Conservation (phyloP, 2,888 invertebrate genomes). For the Drosophila picticornis region DNA sequence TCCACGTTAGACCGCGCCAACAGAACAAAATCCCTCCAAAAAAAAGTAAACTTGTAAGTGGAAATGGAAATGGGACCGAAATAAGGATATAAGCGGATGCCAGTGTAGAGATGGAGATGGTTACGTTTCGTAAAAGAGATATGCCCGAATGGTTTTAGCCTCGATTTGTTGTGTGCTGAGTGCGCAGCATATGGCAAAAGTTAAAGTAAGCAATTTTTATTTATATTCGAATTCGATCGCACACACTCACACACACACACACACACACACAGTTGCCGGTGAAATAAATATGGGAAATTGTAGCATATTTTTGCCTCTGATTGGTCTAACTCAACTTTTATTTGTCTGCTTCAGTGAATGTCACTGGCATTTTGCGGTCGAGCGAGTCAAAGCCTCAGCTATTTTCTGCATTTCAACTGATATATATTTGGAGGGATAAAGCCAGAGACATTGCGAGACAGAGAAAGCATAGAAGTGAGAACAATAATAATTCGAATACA, state of each 20-base stretch:
- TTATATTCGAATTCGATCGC: conserved; percentile 59
- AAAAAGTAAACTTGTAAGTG: conserved; percentile 16
- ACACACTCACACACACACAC: conserved; percentile 12
- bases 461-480: not conserved
- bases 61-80: conserved; percentile 29
- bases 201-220: conserved; percentile 78
- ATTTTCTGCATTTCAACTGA: conserved; percentile 50
- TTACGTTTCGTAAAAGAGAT: conserved; percentile 53
- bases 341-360: conserved; percentile 78
- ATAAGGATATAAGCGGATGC: conserved; percentile 12
- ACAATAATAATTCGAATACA: not conserved
- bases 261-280: conserved; percentile 16
- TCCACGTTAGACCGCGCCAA: conserved; percentile 64
- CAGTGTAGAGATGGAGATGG: conserved; percentile 29
- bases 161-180: conserved; percentile 61
- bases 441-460: not conserved
- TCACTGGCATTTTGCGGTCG: conserved; percentile 77
- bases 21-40: conserved; percentile 44
- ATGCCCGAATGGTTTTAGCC: conserved; percentile 66
- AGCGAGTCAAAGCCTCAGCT: conserved; percentile 65
- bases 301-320: conserved; percentile 71
- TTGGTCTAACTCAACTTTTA: conserved; percentile 72
- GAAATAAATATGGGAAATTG: conserved; percentile 75
- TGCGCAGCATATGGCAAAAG: conserved; percentile 76
- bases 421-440: conserved; percentile 23